A percentile compares a stretch with the other conserved stretches of the same genome.
Evolutionary conservation across 2,797 vertebrate genomes (phyloP).

Genomic region (Oceanodroma leucorhoa): DNA sequence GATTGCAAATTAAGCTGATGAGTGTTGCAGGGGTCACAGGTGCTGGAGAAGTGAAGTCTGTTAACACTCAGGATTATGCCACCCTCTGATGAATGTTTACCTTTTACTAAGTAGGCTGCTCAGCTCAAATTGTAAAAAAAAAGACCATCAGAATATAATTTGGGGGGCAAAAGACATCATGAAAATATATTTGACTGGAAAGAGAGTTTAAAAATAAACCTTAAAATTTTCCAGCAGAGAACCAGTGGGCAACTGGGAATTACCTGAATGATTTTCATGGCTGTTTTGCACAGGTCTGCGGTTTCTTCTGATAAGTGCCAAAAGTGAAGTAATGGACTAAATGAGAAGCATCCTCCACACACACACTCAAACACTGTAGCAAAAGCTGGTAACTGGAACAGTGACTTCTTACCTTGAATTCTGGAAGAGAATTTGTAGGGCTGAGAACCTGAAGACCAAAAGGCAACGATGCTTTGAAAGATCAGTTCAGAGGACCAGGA

Average conservation of each 20-base stretch:
- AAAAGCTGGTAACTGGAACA: not conserved
- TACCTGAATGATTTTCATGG: not conserved
- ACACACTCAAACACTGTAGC: not conserved
- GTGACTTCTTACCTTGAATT: not conserved
- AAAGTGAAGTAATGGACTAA: not conserved
- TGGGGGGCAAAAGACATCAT: not conserved
- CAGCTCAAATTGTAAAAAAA: not conserved
- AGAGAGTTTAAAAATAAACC: not conserved
- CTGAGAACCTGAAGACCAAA: not conserved
- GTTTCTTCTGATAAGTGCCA: not conserved
- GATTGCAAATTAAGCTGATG: slow-evolving; percentile 61
- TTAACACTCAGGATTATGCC: slow-evolving; percentile 1
- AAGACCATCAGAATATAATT: not conserved
- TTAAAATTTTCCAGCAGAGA: not conserved
- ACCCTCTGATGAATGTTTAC: slow-evolving; percentile 17
- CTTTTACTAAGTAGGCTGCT: not conserved
- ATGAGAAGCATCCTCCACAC: not conserved
- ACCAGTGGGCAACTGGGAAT: not conserved
- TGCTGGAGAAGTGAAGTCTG: slow-evolving; percentile 33
- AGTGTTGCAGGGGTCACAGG: slow-evolving; percentile 44
- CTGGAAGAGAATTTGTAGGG: not conserved
- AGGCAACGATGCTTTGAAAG: not conserved
- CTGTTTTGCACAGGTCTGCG: not conserved
- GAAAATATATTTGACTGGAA: not conserved
- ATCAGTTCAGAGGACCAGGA: not conserved